Conservation (phyloP, 2,113 vertebrate species). For the Cyanistes caeruleus region DNA sequence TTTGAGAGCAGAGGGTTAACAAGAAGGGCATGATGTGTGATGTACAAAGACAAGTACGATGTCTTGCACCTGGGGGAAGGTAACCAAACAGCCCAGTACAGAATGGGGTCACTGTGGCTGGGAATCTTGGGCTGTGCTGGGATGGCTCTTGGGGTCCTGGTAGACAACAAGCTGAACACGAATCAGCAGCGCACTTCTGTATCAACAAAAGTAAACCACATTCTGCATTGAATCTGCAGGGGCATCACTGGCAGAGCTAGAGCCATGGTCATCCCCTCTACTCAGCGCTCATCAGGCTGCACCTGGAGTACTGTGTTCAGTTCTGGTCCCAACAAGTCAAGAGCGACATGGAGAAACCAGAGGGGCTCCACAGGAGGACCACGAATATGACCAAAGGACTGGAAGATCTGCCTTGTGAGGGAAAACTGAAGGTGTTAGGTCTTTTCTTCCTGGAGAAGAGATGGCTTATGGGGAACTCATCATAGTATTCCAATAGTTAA, state of each 20-base stretch:
- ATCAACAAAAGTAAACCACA: not conserved
- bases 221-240: not conserved
- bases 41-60: not conserved
- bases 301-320: fast-evolving
- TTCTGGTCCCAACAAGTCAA: not conserved
- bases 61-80: not conserved
- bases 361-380: not conserved
- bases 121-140: not conserved
- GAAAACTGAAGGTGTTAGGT: not conserved
- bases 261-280: not conserved
- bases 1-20: not conserved
- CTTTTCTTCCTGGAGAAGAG: not conserved
- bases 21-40: not conserved
- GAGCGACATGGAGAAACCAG: fast-evolving
- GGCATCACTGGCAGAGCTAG: not conserved
- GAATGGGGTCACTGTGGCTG: not conserved
- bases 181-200: not conserved
- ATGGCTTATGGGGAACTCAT: fast-evolving
- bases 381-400: fast-evolving
- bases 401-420: not conserved
- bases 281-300: fast-evolving
- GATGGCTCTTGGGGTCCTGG: not conserved
- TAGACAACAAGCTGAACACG: fast-evolving
- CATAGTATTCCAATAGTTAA: not conserved
- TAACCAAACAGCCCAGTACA: not conserved